Percentiles rank a stretch among this genome's conserved stretches.
Evolutionary conservation across 2,888 invertebrate genomes (phyloP).

Genomic region (Papilio demoleus): DNA sequence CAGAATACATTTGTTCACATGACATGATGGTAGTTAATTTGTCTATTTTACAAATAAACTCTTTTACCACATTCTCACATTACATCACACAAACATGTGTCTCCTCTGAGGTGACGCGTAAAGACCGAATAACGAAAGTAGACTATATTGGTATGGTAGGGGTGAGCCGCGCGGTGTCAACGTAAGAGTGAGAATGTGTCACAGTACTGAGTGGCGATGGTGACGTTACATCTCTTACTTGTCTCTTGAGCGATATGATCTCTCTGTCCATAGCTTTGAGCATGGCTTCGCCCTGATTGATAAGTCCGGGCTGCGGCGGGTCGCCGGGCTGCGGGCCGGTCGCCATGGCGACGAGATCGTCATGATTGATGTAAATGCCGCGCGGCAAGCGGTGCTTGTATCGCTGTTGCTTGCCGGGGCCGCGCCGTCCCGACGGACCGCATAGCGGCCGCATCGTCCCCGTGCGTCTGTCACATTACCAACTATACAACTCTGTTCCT

Average conservation of each 20-base stretch:
- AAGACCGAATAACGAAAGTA: conserved; percentile 36
- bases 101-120: conserved; percentile 45
- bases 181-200: conserved; percentile 73
- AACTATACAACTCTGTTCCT: conserved; percentile 57
- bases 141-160: not conserved
- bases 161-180: conserved; percentile 52
- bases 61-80: conserved; percentile 68
- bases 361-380: conserved; percentile 99
- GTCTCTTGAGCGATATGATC: conserved; percentile 96
- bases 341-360: conserved; percentile 96
- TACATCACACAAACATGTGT: conserved; percentile 61
- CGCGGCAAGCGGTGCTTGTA: conserved; percentile 95
- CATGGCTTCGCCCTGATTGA: conserved; percentile 90
- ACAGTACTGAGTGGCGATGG: conserved; percentile 60
- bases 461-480: conserved; percentile 87
- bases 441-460: conserved; percentile 91
- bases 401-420: conserved; percentile 78
- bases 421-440: conserved; percentile 86
- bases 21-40: conserved; percentile 38
- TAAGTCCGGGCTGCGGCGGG: conserved; percentile 74
- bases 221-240: conserved; percentile 86
- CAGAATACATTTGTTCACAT: conserved; percentile 70
- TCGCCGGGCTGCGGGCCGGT: conserved; percentile 87
- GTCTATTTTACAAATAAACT: conserved; percentile 40
- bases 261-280: conserved; percentile 97